A percentile compares a stretch with the other conserved stretches of the same genome.
phyloP scores from a whole-genome alignment of 2,113 vertebrate species.

The Zapus hudsonius region DNA sequence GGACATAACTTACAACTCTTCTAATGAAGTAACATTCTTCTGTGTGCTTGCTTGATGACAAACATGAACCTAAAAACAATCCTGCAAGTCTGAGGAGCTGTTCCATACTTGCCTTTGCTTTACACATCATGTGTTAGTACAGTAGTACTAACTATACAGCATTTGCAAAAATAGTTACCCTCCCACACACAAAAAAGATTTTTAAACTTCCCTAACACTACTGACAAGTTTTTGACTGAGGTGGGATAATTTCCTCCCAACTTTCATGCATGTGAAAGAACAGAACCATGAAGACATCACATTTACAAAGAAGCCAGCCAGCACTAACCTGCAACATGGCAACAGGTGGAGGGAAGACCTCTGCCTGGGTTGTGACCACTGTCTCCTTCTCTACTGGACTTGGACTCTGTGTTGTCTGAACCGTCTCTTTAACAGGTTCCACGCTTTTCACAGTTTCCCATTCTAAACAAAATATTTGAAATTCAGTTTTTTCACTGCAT shows the following conservation, averaged over 20 bases:
- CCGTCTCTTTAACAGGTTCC: constrained; percentile 89
- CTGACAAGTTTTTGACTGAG: not conserved
- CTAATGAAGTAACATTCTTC: not conserved
- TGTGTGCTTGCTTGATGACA: not conserved
- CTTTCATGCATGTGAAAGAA: not conserved
- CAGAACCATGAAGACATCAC: not conserved
- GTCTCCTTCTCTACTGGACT: constrained; percentile 86
- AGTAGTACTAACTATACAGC: not conserved
- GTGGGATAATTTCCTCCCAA: not conserved
- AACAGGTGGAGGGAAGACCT: constrained; percentile 93
- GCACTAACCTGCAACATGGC: constrained; percentile 95
- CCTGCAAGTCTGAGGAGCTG: not conserved
- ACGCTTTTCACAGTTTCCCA: constrained; percentile 94
- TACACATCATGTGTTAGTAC: not conserved
- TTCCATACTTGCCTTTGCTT: not conserved
- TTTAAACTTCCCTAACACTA: not conserved
- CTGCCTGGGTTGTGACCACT: constrained; percentile 89
- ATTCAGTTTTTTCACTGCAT: constrained; percentile 1
- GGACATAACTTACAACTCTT: not conserved
- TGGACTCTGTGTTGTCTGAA: constrained; percentile 83
- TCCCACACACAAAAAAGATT: not conserved
- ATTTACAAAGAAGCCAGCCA: not conserved
- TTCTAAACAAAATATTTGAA: constrained; percentile 86
- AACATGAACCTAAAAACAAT: not conserved
- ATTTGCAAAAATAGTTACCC: not conserved